Evolutionary conservation across 2,797 vertebrate species (phyloP), one percentile per base, ranked within the genome.

Genomic region (Labroides dimidiatus): DNA sequence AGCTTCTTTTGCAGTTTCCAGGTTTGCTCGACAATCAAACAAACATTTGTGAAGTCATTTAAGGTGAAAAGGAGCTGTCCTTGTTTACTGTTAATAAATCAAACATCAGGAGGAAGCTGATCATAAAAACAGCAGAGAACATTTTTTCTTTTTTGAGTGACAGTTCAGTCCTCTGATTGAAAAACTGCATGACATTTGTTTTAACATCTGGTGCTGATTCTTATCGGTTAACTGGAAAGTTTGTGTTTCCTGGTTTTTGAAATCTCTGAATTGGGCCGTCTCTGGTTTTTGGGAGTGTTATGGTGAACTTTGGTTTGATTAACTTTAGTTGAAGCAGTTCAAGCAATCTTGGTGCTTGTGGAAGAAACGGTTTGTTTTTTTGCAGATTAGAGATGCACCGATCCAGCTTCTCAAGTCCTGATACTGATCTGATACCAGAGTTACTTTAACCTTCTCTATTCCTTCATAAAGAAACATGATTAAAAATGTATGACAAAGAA

Each of bases 11-110:
- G 67, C 67, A 64, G 55, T 64, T 71, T 76, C 60, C 49, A 45
- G 81, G 61, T 75, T 74, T 80, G 80, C 76, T 85, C 76, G 77
- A 84, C 76, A 74, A 76, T 76, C 79, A 84, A 64, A 49, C 47
- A 57, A 53, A 16, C 24, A 43, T 33, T 54, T 44, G 1, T 48
- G 64, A 70, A 27, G 7, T 49, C 1, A 1, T 10, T 1, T 48
- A 57, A 36, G 16, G 37, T 66, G 55, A 2, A 41, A 19, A 11
- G 42, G 16, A 24, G 39, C 48, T 54, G 19, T 4, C 8, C 33
- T 0, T 33, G 12, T 23, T 13, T 19, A 56, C 41, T 55, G 72
- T 3, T 23, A 52, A 58, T 33, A 41, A 43, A 9, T 52, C 2
- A 39, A 36, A 55, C 51, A 24, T 27, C 1, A 37, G 41, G 5